Conservation (phyloP, 2,888 invertebrate species). For the Chrysolina americana region DNA sequence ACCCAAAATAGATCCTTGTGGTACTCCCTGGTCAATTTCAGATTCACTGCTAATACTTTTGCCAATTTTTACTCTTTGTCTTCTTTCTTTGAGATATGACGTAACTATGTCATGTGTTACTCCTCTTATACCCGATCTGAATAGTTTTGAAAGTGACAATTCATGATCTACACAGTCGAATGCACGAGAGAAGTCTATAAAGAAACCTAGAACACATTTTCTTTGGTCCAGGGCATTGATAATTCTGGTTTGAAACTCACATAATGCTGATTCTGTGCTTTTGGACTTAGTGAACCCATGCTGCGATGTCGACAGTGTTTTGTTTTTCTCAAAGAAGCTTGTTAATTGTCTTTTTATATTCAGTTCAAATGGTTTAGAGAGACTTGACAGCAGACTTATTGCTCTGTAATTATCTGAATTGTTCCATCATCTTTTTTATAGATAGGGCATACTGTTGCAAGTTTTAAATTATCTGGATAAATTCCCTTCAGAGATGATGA, state of each 20-base stretch:
- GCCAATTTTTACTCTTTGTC: no score
- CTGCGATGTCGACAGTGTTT: slow-evolving; percentile 18
- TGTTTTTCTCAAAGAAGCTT: no score
- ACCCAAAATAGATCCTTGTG: no score
- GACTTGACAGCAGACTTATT: slow-evolving; percentile 22
- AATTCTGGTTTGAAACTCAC: slow-evolving; percentile 16
- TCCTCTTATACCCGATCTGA: slow-evolving; percentile 22
- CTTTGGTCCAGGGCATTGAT: slow-evolving; percentile 6
- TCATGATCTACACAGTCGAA: slow-evolving; percentile 6
- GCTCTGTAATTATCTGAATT: slow-evolving; percentile 18
- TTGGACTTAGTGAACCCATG: slow-evolving; percentile 22
- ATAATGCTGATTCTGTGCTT: slow-evolving; percentile 13
- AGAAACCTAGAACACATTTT: not conserved
- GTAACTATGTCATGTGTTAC: no score
- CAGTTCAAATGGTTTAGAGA: slow-evolving; percentile 26
- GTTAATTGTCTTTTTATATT: slow-evolving; percentile 26
- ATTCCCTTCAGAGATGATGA: slow-evolving; percentile 13
- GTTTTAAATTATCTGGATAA: slow-evolving; percentile 26
- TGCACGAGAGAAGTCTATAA: slow-evolving; percentile 2
- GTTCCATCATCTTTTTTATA: slow-evolving; percentile 18
- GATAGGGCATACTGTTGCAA: slow-evolving; percentile 5
- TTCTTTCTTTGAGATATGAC: no score
- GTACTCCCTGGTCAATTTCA: no score
- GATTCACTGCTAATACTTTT: no score
- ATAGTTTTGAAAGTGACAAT: slow-evolving; percentile 3